Evolutionary conservation across 2,888 invertebrate genomes (phyloP).

Genomic region (Melikaiella ostensackeni): DNA sequence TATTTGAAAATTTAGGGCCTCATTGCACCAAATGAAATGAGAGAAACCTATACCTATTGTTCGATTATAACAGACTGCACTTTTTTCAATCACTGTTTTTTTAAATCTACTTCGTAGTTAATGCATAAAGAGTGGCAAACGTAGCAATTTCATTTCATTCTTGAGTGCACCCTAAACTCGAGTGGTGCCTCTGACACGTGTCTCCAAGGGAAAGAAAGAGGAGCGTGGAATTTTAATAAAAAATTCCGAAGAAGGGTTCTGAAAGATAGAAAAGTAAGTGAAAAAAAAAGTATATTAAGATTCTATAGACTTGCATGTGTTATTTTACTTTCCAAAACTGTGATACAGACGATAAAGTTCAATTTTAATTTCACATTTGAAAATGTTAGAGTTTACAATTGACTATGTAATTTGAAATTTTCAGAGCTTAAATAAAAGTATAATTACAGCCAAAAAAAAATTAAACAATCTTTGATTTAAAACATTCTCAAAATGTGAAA

Average conservation of each 20-base stretch:
- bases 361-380: no score
- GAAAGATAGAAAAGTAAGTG: neutral
- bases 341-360: no score
- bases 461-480: no score
- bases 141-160: slow-evolving; percentile 13
- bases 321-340: neutral
- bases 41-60: neutral
- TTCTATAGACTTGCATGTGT: neutral
- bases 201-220: slow-evolving; percentile 12
- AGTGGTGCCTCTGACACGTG: slow-evolving; percentile 20
- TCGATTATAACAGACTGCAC: neutral
- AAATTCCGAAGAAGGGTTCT: slow-evolving; percentile 13
- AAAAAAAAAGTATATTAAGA: slow-evolving; percentile 13
- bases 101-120: neutral
- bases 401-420: no score
- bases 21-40: slow-evolving; percentile 23
- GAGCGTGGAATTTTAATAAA: slow-evolving; percentile 27
- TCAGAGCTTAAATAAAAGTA: no score
- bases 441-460: no score
- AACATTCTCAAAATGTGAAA: no score
- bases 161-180: slow-evolving; percentile 5
- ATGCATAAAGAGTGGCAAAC: neutral
- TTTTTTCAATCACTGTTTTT: neutral
- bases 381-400: no score
- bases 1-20: slow-evolving; percentile 34